Percentiles rank a stretch among this genome's conserved stretches.
These are phyloP conservation scores for Nasonia vitripennis DNA, from an alignment of 1,140 invertebrate genomes.

Conservation along the genomic window DNA sequence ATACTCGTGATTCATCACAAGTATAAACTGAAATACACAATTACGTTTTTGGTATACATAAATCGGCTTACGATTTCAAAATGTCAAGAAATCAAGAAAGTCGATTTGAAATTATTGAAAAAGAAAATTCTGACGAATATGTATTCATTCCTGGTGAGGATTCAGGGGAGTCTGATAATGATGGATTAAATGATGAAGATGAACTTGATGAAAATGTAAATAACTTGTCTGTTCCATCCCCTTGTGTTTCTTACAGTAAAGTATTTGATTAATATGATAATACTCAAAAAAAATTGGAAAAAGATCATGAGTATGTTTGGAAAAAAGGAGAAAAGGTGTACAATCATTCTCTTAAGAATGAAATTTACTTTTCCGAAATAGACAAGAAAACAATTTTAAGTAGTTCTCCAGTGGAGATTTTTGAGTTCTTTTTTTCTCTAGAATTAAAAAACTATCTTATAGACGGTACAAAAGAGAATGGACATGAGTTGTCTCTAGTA, in stretches of 20 bases:
- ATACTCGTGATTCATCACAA: too few relatives aligned
- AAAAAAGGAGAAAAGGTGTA: background rate
- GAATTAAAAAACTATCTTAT: constrained; percentile 51
- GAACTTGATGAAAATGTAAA: too few relatives aligned
- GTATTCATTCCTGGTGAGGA: too few relatives aligned
- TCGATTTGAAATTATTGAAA: background rate
- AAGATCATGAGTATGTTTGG: background rate
- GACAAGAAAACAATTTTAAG: background rate
- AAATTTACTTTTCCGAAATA: background rate
- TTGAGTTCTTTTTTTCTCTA: constrained; percentile 51
- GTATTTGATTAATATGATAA: constrained; percentile 33
- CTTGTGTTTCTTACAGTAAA: too few relatives aligned
- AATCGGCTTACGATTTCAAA: too few relatives aligned
- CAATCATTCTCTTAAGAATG: background rate
- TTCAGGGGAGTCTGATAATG: too few relatives aligned
- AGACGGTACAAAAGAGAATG: constrained; percentile 44
- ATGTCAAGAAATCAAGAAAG: constrained; percentile 3
- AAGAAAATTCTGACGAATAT: too few relatives aligned
- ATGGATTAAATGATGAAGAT: too few relatives aligned
- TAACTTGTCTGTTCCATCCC: too few relatives aligned
- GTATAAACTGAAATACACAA: too few relatives aligned
- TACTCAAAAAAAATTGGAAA: background rate
- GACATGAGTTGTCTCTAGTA: constrained; percentile 11
- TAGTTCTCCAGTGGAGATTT: constrained; percentile 45
- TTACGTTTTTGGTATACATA: too few relatives aligned